Evolutionary conservation across 2,113 vertebrate genomes (phyloP).

Genomic region (Excalfactoria chinensis): DNA sequence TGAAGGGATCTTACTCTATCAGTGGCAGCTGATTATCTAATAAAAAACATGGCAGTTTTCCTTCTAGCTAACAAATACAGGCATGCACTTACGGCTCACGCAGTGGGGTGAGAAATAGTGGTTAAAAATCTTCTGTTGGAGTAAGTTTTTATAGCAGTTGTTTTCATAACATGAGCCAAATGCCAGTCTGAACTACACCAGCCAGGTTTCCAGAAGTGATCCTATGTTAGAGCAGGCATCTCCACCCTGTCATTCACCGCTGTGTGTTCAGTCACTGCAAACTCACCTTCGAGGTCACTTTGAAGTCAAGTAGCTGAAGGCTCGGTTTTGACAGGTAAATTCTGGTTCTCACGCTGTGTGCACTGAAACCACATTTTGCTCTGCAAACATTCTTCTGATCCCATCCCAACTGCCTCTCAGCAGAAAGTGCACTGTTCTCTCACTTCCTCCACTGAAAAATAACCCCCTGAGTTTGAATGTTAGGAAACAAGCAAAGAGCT

Average conservation of each 20-base stretch:
- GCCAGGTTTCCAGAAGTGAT: conserved; percentile 28
- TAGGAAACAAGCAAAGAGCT: background rate
- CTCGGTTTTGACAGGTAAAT: conserved; percentile 48
- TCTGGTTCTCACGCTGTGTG: conserved; percentile 52
- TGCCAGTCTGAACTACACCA: background rate
- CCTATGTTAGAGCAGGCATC: background rate
- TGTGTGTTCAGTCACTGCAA: background rate
- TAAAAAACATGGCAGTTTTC: background rate
- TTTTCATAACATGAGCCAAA: conserved; percentile 34
- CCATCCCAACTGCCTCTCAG: background rate
- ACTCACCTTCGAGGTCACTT: conserved; percentile 56
- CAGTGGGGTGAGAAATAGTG: background rate
- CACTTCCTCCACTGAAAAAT: background rate
- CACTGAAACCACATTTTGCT: background rate
- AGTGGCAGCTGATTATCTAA: conserved; percentile 11
- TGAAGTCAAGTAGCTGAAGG: conserved; percentile 51
- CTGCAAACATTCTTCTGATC: background rate
- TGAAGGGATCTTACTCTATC: background rate
- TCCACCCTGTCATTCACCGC: background rate
- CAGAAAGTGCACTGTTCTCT: background rate
- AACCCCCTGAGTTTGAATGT: background rate
- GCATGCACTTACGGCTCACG: background rate
- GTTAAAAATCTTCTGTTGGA: background rate
- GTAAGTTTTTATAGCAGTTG: background rate
- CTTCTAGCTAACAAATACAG: background rate